Evolutionary conservation across 2,888 invertebrate species (phyloP), one percentile per base, ranked within the genome.

Genomic region (Chironomus tentans): DNA sequence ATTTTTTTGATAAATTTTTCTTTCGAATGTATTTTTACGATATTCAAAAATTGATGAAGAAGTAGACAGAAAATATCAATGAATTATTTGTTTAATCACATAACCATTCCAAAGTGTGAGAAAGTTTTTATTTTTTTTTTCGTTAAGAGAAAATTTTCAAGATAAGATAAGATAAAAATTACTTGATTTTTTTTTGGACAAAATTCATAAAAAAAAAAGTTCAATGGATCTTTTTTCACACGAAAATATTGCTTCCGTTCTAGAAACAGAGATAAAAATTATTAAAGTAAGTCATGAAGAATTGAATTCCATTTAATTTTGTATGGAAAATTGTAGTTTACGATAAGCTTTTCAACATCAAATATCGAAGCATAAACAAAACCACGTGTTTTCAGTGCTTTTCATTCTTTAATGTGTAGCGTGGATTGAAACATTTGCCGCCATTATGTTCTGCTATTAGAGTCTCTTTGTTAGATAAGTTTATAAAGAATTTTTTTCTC

Each of bases 281-380:
- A 38, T 38, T 38, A 38, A 38, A 38, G 28, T 6, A 10, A 10
- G 10, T 38, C 6, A 28, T 28, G 5, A 28, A 1, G 38, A 38
- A 38, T 38, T 38, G 38, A 38, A 38, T 38, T 38, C 10, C 10
- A 38, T 38, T 38, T 10, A 38, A 38, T 38, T 38, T 10, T 10
- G 4, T 38, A 38, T 38, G 10, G 10, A 10, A 24, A 38, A 38
- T 38, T 38, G 10, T 38, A 38, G 38, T 38, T 10, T 38, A 38
- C 7, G 10, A 38, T 38, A 38, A 38, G 38, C 10, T 38, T 48
- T 68, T 74, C 68, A n/a, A 46, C 68, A 47, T 74, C 46, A 47
- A 74, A 65, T 68, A 65, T 61, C 68, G 68, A 65, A 65, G 74
- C 68, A 74, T 74, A 74, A 74, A 74, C 74, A 74, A 74, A 74